Evolutionary conservation across 2,113 vertebrate species (phyloP).

Genomic region (Lepus europaeus): DNA sequence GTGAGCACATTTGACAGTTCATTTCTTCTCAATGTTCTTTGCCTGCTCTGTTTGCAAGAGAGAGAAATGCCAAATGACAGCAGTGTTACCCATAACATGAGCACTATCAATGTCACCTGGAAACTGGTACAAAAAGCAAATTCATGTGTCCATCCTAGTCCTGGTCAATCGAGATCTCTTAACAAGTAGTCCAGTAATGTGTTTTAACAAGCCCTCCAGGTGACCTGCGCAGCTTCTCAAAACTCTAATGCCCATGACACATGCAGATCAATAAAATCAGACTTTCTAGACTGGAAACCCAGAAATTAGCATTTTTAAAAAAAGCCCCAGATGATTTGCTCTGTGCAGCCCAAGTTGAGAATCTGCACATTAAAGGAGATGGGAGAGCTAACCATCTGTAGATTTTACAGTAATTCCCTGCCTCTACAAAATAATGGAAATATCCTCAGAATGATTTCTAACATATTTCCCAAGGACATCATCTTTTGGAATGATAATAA

Average conservation of each 20-base stretch:
- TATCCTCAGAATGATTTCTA: neutral
- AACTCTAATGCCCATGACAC: neutral
- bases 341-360: neutral
- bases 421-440: slow-evolving; percentile 42
- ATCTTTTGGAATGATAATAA: slow-evolving; percentile 48
- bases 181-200: neutral
- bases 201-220: neutral
- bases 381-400: neutral
- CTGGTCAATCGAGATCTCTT: neutral
- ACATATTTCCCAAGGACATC: slow-evolving; percentile 11
- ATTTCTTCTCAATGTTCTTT: neutral
- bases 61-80: neutral
- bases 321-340: neutral
- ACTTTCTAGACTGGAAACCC: neutral
- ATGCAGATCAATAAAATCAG: neutral
- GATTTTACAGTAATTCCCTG: neutral
- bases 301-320: neutral
- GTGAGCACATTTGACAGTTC: neutral
- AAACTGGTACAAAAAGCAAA: neutral
- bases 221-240: neutral
- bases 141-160: neutral
- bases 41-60: neutral
- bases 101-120: neutral
- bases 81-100: neutral
- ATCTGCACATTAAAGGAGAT: neutral